Evolutionary conservation across 2,113 vertebrate genomes (phyloP).

Genomic region (Picathartes gymnocephalus): DNA sequence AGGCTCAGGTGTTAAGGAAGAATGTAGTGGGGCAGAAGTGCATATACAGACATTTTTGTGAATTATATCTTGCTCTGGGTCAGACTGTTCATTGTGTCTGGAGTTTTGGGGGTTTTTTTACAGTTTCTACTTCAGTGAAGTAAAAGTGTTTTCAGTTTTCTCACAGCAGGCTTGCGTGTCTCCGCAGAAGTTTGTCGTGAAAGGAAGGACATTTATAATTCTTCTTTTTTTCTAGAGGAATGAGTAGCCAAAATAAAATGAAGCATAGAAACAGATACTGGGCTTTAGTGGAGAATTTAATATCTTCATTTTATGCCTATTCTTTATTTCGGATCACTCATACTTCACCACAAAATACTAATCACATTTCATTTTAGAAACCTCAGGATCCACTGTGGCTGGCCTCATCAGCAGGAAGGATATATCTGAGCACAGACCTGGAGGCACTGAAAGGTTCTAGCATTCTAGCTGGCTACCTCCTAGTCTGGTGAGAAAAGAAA

Average conservation of each 20-base stretch:
- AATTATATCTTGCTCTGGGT: not conserved
- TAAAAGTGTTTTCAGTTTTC: not conserved
- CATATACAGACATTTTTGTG: not conserved
- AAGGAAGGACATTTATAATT: not conserved
- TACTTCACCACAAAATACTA: slow-evolving; percentile 26
- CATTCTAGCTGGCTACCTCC: not conserved
- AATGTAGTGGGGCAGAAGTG: not conserved
- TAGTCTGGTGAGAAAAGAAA: not conserved
- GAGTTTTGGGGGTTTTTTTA: not conserved
- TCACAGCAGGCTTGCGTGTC: not conserved
- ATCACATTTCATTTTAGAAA: slow-evolving; percentile 37
- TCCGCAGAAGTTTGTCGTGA: not conserved
- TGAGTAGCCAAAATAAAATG: not conserved
- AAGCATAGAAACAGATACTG: not conserved
- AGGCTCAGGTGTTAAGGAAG: not conserved
- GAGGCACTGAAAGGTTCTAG: not conserved
- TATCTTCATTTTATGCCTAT: not conserved
- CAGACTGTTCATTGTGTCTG: not conserved
- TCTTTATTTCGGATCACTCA: slow-evolving; percentile 17
- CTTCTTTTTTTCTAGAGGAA: not conserved
- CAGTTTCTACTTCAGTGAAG: not conserved
- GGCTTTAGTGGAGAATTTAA: not conserved
- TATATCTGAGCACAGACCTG: not conserved
- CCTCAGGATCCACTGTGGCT: not conserved
- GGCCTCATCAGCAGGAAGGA: not conserved